Evolutionary conservation across 2,888 invertebrate genomes (phyloP), one percentile per base, ranked within the genome.

Genomic region (Biston betularia): DNA sequence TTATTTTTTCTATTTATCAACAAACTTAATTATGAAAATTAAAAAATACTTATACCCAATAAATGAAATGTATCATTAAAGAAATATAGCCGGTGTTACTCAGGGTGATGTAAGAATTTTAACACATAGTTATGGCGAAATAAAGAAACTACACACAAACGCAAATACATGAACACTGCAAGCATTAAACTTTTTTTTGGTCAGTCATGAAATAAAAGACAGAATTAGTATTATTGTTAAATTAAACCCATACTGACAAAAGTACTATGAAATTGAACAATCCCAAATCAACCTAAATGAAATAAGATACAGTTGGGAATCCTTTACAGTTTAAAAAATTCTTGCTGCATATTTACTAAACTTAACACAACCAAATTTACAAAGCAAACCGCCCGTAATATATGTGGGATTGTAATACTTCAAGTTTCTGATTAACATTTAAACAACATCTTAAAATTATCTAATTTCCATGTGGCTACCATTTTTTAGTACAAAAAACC

Each of bases 401-500:
- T 84, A 88, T 86, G 85, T 86, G 87, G 73, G 87, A 88, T 79
- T 71, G 73, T 71, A 73, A 75, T 79, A 76, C 79, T 77, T 78
- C 75, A 78, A 77, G 72, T 72, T 72, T 73, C 62, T 71, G 70
- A 86, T 87, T 86, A 79, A 71, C 81, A 86, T 87, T 75, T 80
- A 80, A 81, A 84, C 72, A 75, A 81, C 81, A 77, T 79, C 71
- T 74, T 75, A 72, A 69, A 72, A 72, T 69, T 77, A 72, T 72
- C 74, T 78, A 75, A 82, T 82, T 82, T 81, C 80, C 79, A 79
- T 80, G 78, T 74, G 78, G 81, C 85, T 86, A 83, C 85, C 83
- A 85, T 85, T 79, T 82, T 75, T 73, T 40, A 53, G 6, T 65
- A 69, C 49, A 70, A 75, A 80, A 83, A 78, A 69, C 76, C 79